phyloP scores from a whole-genome alignment of 2,113 vertebrate species.

The Dasyornis broadbenti region DNA sequence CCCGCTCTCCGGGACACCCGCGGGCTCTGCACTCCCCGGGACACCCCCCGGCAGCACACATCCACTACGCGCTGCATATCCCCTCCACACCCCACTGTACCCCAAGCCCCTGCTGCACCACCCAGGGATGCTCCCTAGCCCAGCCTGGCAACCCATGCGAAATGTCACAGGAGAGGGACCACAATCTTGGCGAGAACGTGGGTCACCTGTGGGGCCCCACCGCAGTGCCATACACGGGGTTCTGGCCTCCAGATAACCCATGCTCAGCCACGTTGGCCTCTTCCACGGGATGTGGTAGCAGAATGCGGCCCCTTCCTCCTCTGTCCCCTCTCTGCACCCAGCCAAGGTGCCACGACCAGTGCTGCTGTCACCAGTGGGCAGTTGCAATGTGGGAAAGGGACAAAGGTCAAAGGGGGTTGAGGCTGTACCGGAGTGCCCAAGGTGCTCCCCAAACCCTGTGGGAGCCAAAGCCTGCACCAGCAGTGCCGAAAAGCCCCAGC shows the following conservation, averaged over 20 bases:
- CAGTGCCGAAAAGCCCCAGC: rapidly evolving
- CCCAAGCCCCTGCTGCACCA: background rate
- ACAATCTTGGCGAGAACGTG: rapidly evolving
- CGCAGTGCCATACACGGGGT: background rate
- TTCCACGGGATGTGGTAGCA: background rate
- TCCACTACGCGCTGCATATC: background rate
- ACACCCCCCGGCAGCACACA: background rate
- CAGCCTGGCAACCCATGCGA: background rate
- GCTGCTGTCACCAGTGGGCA: background rate
- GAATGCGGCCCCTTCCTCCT: background rate
- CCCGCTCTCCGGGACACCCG: background rate
- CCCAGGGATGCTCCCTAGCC: background rate
- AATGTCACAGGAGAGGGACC: background rate
- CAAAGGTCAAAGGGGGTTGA: background rate
- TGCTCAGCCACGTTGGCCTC: background rate
- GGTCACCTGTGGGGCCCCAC: background rate
- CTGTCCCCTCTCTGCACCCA: background rate
- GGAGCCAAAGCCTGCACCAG: rapidly evolving
- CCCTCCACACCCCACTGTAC: rapidly evolving
- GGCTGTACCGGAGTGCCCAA: rapidly evolving
- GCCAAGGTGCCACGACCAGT: background rate
- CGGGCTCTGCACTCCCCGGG: background rate
- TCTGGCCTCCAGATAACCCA: background rate
- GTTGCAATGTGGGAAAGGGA: background rate
- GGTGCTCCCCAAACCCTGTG: background rate